Evolutionary conservation across 2,888 invertebrate genomes (phyloP).

Genomic region (Cryptocephalus moraei): DNA sequence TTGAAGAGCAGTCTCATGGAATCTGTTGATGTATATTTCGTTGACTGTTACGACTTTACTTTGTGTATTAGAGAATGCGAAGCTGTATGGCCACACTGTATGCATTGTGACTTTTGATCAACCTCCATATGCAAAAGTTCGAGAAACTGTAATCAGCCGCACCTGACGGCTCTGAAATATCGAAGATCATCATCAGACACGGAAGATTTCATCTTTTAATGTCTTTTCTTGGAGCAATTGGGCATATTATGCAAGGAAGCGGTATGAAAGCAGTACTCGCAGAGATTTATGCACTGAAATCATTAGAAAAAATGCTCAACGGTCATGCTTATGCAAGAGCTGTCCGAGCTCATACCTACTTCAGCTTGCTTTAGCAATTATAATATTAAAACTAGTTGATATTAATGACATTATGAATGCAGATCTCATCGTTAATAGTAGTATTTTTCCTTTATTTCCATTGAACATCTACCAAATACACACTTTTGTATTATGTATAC

Average conservation of each 20-base stretch:
- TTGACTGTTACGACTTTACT: constrained; percentile 14
- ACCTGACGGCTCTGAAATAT: constrained; percentile 18
- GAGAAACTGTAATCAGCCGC: constrained; percentile 7
- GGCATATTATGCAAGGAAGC: constrained; percentile 32
- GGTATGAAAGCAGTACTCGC: constrained; percentile 26
- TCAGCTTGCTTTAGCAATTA: constrained; percentile 24
- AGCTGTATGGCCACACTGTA: constrained; percentile 11
- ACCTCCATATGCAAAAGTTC: constrained; percentile 10
- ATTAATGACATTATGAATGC: constrained; percentile 22
- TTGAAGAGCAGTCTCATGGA: no score
- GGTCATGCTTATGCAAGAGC: constrained; percentile 26
- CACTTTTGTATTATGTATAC: no score
- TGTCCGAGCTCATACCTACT: constrained; percentile 21
- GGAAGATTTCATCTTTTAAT: constrained; percentile 26
- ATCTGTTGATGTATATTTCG: no score
- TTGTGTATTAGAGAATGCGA: constrained; percentile 14
- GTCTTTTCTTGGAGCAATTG: constrained; percentile 31
- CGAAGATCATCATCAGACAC: constrained; percentile 25
- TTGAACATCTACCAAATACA: no score
- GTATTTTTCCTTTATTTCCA: no score
- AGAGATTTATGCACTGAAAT: constrained; percentile 17
- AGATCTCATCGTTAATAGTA: constrained; percentile 16
- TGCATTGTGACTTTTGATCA: constrained; percentile 13
- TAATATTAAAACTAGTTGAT: constrained; percentile 22
- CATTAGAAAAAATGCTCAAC: constrained; percentile 23